Evolutionary conservation across 2,113 vertebrate species (phyloP).

Genomic region (Tiliqua scincoides): DNA sequence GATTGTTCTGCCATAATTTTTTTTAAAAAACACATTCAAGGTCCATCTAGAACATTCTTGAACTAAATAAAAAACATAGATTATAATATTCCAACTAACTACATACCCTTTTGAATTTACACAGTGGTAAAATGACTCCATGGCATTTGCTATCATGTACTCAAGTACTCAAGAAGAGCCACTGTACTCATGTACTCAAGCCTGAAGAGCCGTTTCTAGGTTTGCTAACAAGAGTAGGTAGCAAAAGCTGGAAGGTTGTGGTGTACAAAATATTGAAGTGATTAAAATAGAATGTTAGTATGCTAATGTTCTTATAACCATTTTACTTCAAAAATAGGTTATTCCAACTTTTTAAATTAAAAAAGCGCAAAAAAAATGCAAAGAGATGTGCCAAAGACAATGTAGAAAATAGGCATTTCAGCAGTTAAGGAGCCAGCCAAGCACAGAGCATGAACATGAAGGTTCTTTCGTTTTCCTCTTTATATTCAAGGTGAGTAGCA

Average conservation of each 20-base stretch:
- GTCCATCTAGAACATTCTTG: no score
- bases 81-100: background rate
- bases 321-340: slow-evolving; percentile 2
- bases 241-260: background rate
- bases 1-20: background rate
- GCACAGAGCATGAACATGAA: background rate
- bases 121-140: background rate
- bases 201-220: background rate
- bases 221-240: background rate
- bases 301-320: background rate
- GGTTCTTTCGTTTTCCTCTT: background rate
- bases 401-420: background rate
- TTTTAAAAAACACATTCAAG: background rate
- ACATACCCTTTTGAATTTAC: background rate
- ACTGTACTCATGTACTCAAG: background rate
- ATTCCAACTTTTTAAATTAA: slow-evolving; percentile 30
- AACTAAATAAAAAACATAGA: background rate
- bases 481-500: slow-evolving; percentile 32
- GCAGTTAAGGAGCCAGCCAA: slow-evolving; percentile 31
- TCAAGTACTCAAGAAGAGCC: background rate
- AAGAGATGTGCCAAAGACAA: slow-evolving; percentile 5
- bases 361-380: rapidly evolving
- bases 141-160: slow-evolving; percentile 19
- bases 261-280: slow-evolving; percentile 12
- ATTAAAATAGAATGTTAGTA: background rate